Base-by-base conservation (phyloP, 2,113 vertebrate species). In the Muscicapa adusta region DNA sequence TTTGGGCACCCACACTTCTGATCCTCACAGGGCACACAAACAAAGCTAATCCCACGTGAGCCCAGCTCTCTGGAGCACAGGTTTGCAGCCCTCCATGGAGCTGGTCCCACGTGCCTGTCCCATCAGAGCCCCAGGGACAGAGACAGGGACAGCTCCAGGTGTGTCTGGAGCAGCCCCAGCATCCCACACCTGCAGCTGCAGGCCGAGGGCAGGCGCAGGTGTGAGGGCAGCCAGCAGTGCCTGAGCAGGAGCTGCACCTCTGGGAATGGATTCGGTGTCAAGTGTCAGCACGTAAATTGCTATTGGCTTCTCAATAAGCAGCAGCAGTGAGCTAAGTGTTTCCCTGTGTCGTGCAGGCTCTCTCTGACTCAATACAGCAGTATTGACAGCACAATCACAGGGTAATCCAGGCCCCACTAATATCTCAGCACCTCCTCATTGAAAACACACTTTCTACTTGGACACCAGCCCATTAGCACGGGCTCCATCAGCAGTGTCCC, bases 241-340 rank as follows among this genome's bases (percentile, higher is more conserved):
- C 89, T 77, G 45, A 78, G 96, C 92, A 73, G 92, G 95, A 96
- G 96, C 94, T 92, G 83, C 40, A 97, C 97, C 98, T 97, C 95
- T 88, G 97, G 97, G 96, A 97, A 97, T 90, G 96, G 96, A 97
- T 97, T 97, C 67, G 89, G 98, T 97, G 97, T 98, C 98, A 98
- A 98, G 98, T 98, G 98, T 99, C 98, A 98, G 98, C 98, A 98
- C 98, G 98, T 98, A 99, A 99, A 99, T 99, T 99, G 98, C 98
- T 99, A 99, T 99, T 99, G 99, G 99, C 99, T 99, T 99, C 98
- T 99, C 99, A 99, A 99, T 99, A 99, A 99, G 99, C 98, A 98
- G 98, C 98, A 98, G 98, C 91, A 98, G 98, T 97, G 97, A 98
- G 98, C 97, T 97, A 98, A 98, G 98, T 97, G 98, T 98, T 98